Conservation (phyloP, 2,113 vertebrate genomes). For the Gopherus flavomarginatus region DNA sequence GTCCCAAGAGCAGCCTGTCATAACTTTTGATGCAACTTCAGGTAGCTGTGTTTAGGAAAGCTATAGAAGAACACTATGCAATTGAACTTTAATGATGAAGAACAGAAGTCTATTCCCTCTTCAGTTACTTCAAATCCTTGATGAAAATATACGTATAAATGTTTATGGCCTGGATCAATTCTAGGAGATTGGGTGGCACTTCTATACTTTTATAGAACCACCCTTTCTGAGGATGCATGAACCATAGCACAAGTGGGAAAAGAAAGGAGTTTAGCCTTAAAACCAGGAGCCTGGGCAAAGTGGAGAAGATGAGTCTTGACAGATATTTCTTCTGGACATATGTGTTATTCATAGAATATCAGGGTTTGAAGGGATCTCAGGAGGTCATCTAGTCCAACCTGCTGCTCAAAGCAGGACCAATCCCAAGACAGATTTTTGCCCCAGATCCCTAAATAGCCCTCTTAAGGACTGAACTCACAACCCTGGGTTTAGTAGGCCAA, state of each 20-base stretch:
- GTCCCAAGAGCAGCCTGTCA: not conserved
- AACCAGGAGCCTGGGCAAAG: not conserved
- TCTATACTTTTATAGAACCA: not conserved
- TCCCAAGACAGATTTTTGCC: no score
- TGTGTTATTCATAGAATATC: no score
- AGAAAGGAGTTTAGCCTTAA: not conserved
- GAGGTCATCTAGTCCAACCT: no score
- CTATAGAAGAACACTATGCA: not conserved
- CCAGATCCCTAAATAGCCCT: no score
- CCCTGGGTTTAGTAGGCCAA: no score
- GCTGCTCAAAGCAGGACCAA: no score
- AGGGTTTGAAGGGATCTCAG: no score
- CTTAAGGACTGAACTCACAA: no score
- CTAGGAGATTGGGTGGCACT: not conserved
- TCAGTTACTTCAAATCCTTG: not conserved
- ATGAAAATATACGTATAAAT: not conserved
- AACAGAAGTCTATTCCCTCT: not conserved
- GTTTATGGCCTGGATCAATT: not conserved
- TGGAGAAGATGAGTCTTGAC: not conserved
- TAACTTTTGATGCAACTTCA: not conserved
- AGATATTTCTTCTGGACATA: not conserved
- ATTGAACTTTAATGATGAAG: not conserved
- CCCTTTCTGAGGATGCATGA: not conserved
- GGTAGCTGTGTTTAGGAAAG: not conserved
- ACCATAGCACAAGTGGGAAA: not conserved